Evolutionary conservation across 1,140 invertebrate species (phyloP), one percentile per base, ranked within the genome.

Genomic region (Zaprionus inermis): DNA sequence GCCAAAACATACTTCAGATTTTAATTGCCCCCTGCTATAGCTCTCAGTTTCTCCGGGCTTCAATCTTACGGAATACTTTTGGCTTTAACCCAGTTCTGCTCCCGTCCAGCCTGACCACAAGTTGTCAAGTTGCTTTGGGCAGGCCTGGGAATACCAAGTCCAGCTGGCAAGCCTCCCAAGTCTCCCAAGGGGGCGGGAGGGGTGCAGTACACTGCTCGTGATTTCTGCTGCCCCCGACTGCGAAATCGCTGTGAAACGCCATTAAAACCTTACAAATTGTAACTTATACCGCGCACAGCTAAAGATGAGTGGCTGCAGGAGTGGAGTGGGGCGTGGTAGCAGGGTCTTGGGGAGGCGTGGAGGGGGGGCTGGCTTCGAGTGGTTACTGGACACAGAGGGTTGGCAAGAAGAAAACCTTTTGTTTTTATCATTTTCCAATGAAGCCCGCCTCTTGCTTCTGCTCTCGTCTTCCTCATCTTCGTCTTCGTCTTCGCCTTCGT

Each of bases 371-470:
- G 3, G 49, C 36, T 61, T 20, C 32, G 65, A 52, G 70, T 67
- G 56, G 56, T n/a, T n/a, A n/a, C 28, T 51, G 49, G 24, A n/a
- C 18, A 22, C 36, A 18, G 55, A 58, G 59, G 34, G 71, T 18
- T 30, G 34, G 38, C 38, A 59, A 36, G 41, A 36, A 28, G 24
- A 66, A 85, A 86, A 82, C 77, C 83, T 83, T 81, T 88, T 88
- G 83, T 88, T 88, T 88, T 80, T 80, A 86, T 82, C 70, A 83
- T 82, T 86, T 88, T 88, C 52, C 73, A 86, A 88, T 79, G 82
- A 66, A 60, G 59, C 76, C 81, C 12, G 36, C 58, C 49, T 58
- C 61, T 24, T 22, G 20, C 20, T 41, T 14, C 71, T 24, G 30
- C 60, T 38, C 65, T 72, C 34, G 22, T 30, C 56, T 51, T 12